Base-by-base conservation (phyloP, 2,113 vertebrate genomes). In the Oxyruncus cristatus region DNA sequence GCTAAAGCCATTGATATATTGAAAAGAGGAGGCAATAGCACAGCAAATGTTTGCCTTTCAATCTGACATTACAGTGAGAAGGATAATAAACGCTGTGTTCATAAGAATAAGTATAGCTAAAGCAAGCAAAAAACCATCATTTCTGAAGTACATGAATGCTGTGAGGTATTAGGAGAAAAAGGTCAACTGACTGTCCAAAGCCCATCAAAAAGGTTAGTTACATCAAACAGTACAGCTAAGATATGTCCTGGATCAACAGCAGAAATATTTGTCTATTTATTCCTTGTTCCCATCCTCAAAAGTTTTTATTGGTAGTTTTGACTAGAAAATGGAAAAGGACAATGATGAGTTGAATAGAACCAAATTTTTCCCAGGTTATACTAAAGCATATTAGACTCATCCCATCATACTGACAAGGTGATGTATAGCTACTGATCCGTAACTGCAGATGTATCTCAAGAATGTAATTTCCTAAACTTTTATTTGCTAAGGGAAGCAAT, bases 91-190 rank as follows among this genome's bases (percentile, higher is more conserved):
- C 65, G 92, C 50, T 73, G 28, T 58, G 39, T 66, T 96, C 55
- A 77, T 85, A 81, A 93, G 68, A 79, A 83, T 70, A 95, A 73
- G 24, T 70, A 89, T 58, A 88, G 58, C 81, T 93, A 95, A 96
- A 94, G n/a, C 41, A 93, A 96, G 81, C 86, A 90, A 80, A 95
- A 87, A 63, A 5, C 41, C 39, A 7, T 73, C 33, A 30, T 70
- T 88, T 97, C 85, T 89, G 55, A 85, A 95, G 44, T 72, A 79
- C 16, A 26, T 73, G 44, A 55, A 72, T 84, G 42, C 77, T 89
- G 62, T 20, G 11, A 96, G 24, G 49, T 95, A 88, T 97, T 97
- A 96, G 68, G 44, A 93, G 81, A 53, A 66, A 97, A 97, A 97
- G 89, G 55, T 96, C 95, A 97, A 68, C 30, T 44, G 86, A 62